These are phyloP conservation scores for Tupaia tana DNA, from an alignment of 2,113 vertebrate species.

Conservation along the genomic window DNA sequence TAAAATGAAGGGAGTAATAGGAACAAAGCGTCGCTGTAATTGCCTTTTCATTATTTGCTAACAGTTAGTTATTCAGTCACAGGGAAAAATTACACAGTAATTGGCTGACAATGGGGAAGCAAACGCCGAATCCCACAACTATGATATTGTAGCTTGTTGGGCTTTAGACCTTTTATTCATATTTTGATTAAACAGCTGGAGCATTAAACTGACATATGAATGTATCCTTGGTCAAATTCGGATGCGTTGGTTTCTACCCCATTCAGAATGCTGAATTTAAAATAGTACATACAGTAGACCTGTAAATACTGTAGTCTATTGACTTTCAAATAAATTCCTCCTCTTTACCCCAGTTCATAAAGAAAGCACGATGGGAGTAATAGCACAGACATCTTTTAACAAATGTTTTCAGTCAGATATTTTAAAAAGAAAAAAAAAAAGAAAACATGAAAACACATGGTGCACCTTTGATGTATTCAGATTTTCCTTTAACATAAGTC, in stretches of 20 bases:
- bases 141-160: constrained; percentile 94
- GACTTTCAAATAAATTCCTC: constrained; percentile 84
- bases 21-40: constrained; percentile 98
- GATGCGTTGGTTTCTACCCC: constrained; percentile 82
- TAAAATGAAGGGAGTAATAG: constrained; percentile 98
- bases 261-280: constrained; percentile 85
- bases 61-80: constrained; percentile 99
- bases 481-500: not conserved
- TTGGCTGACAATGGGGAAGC: constrained; percentile 98
- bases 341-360: constrained; percentile 67
- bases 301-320: constrained; percentile 79
- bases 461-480: not conserved
- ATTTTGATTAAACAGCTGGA: constrained; percentile 98
- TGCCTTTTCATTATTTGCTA: constrained; percentile 99
- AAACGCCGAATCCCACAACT: constrained; percentile 94
- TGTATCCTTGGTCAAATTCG: constrained; percentile 86
- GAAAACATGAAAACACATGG: not conserved
- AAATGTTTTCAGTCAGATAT: constrained; percentile 69
- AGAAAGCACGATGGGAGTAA: constrained; percentile 57
- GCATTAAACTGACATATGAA: constrained; percentile 94
- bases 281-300: constrained; percentile 72
- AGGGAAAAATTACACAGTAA: constrained; percentile 99
- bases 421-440: constrained; percentile 46
- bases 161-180: constrained; percentile 90
- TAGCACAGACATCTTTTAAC: constrained; percentile 49